Evolutionary conservation across 1,140 invertebrate species (phyloP).

Genomic region (Leptonema lineaticorne): DNA sequence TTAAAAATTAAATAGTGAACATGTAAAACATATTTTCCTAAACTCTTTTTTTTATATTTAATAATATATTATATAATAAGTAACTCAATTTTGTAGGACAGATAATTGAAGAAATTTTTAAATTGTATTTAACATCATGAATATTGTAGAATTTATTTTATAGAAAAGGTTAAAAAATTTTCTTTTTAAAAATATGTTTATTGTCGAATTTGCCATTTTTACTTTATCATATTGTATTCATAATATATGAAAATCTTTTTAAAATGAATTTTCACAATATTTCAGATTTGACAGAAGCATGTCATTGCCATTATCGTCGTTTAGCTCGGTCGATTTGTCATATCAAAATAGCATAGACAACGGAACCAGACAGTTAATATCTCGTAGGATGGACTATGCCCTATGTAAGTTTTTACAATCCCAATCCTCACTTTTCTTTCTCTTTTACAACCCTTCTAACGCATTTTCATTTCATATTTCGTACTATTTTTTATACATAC

Average conservation of each 20-base stretch:
- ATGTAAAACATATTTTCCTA: background rate
- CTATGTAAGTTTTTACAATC: constrained; percentile 71
- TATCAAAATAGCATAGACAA: constrained; percentile 56
- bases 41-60: too few species aligned
- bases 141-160: too few species aligned
- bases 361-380: constrained; percentile 43
- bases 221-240: too few species aligned
- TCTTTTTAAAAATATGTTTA: background rate
- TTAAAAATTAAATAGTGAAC: too few species aligned
- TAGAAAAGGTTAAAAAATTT: background rate
- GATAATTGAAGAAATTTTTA: too few species aligned
- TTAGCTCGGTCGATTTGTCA: constrained; percentile 56
- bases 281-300: constrained; percentile 62
- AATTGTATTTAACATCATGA: too few species aligned
- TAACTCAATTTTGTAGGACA: too few species aligned
- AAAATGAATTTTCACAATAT: constrained; percentile 5
- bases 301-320: constrained; percentile 59
- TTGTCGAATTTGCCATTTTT: too few species aligned
- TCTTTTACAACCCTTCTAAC: background rate
- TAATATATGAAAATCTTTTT: too few species aligned
- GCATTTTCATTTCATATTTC: constrained; percentile 22
- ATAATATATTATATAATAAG: too few species aligned
- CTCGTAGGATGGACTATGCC: constrained; percentile 66
- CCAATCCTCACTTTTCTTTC: background rate
- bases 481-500: constrained; percentile 36